phyloP scores from a whole-genome alignment of 2,113 vertebrate genomes.

The Scytalopus superciliaris region DNA sequence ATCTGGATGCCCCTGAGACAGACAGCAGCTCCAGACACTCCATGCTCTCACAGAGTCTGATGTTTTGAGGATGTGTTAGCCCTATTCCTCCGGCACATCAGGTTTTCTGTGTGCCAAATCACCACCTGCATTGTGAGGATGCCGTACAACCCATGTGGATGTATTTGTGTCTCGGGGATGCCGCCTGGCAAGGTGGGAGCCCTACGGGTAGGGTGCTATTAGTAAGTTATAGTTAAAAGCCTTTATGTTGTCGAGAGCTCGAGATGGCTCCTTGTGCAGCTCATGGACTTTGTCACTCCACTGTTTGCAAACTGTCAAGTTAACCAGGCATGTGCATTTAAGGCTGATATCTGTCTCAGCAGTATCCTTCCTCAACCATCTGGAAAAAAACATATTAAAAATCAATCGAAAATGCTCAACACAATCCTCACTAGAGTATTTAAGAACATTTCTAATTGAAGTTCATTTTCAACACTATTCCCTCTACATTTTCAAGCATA shows the following conservation, averaged over 20 bases:
- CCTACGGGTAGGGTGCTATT: background rate
- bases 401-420: background rate
- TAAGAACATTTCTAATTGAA: background rate
- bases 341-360: background rate
- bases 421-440: background rate
- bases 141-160: accelerated
- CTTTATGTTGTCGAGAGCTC: background rate
- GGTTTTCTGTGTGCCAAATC: background rate
- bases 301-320: background rate
- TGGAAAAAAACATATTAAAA: background rate
- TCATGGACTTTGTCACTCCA: background rate
- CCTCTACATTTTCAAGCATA: background rate
- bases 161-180: background rate
- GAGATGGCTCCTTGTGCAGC: background rate
- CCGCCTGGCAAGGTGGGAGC: background rate
- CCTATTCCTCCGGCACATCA: background rate
- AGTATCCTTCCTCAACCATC: background rate
- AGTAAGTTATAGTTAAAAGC: background rate
- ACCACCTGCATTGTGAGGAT: background rate
- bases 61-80: background rate
- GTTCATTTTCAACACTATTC: background rate
- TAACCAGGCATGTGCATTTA: background rate
- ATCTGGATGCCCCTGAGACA: background rate
- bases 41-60: accelerated
- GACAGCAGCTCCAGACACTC: background rate